These are phyloP conservation scores for Neuroscelio doddi DNA, from an alignment of 2,888 invertebrate genomes.

Conservation along the genomic window DNA sequence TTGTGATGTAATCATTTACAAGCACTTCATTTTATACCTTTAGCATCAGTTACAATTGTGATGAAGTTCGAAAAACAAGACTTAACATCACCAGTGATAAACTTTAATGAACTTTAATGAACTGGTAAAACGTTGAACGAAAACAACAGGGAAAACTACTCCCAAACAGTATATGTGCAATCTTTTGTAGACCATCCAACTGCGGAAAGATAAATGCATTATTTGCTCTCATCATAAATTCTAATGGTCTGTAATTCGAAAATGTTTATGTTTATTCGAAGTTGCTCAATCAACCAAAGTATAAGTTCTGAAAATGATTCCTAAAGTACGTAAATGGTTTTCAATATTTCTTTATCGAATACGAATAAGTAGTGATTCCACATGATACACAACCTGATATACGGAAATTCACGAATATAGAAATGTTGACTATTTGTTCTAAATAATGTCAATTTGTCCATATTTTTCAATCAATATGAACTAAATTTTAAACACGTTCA, in stretches of 20 bases:
- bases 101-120: conserved; percentile 30
- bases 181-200: conserved; percentile 62
- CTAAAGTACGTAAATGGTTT: conserved; percentile 41
- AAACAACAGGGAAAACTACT: conserved; percentile 15
- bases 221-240: conserved; percentile 56
- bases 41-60: too few relatives aligned
- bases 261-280: conserved; percentile 66
- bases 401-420: too few relatives aligned
- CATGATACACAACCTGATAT: too few relatives aligned
- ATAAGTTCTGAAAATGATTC: conserved; percentile 49
- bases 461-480: conserved; percentile 23
- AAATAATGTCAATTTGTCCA: conserved; percentile 15
- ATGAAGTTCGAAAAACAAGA: conserved; percentile 18
- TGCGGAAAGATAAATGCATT: conserved; percentile 66
- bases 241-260: conserved; percentile 62
- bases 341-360: conserved; percentile 15
- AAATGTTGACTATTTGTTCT: conserved; percentile 22
- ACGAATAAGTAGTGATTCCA: conserved; percentile 2
- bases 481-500: conserved; percentile 27
- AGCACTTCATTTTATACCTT: too few relatives aligned
- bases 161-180: too few relatives aligned
- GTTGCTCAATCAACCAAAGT: conserved; percentile 57
- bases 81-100: conserved; percentile 17
- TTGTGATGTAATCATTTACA: too few relatives aligned
- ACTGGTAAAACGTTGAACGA: not conserved